Evolutionary conservation across 2,888 invertebrate genomes (phyloP).

Genomic region (Torymus tubicola): DNA sequence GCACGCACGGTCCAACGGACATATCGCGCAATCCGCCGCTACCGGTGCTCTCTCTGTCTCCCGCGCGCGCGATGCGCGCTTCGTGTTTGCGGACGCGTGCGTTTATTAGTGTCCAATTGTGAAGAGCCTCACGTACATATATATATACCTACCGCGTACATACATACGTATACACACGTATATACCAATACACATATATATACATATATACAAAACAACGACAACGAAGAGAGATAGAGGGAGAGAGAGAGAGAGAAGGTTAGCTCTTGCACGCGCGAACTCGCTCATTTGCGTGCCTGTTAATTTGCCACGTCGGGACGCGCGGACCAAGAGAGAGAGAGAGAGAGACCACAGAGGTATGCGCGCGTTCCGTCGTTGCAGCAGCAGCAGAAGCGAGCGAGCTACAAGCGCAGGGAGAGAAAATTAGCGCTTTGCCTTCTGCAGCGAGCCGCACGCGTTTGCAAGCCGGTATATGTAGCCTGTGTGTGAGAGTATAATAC

Average conservation of each 20-base stretch:
- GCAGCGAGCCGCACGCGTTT: too few species aligned
- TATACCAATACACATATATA: too few species aligned
- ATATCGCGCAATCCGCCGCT: conserved; percentile 28
- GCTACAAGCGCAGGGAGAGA: conserved; percentile 61
- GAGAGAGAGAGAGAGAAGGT: too few species aligned
- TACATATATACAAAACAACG: too few species aligned
- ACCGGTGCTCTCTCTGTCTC: too few species aligned
- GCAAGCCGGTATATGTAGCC: too few species aligned
- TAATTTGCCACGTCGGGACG: conserved; percentile 71
- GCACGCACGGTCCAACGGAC: conserved; percentile 2
- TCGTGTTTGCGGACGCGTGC: conserved; percentile 60
- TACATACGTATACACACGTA: too few species aligned
- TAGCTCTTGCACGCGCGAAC: conserved; percentile 63
- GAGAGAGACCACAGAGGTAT: conserved; percentile 59
- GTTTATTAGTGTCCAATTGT: conserved; percentile 75
- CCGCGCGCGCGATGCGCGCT: too few species aligned
- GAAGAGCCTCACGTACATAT: conserved; percentile 61
- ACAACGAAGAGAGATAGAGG: too few species aligned
- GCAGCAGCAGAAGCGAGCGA: too few species aligned
- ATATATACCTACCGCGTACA: too few species aligned
- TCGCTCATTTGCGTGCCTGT: conserved; percentile 75
- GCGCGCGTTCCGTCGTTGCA: conserved; percentile 24
- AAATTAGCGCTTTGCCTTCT: conserved; percentile 68
- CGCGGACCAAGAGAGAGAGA: conserved; percentile 49
- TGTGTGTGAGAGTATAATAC: too few species aligned